Percentiles rank a stretch among this genome's conserved stretches.
Evolutionary conservation across 2,113 vertebrate species (phyloP).

Genomic region (Patagioenas fasciata): DNA sequence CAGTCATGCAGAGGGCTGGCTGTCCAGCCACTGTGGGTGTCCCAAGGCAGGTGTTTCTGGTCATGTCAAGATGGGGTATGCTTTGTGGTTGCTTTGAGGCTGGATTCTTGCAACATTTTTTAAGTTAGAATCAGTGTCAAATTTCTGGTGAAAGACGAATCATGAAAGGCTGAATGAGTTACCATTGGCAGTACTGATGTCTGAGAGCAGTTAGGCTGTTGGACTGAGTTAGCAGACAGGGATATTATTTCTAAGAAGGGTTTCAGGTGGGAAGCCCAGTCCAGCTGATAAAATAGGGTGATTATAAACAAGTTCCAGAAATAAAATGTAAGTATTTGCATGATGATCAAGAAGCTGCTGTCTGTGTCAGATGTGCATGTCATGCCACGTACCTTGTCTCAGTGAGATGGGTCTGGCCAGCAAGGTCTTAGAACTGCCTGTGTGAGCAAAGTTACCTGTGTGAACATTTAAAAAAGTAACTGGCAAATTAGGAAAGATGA

Average conservation of each 20-base stretch:
- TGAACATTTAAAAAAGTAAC: not conserved
- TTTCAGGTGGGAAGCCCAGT: not conserved
- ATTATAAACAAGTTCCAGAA: not conserved
- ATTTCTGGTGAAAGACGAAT: not conserved
- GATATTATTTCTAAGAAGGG: not conserved
- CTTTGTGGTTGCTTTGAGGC: not conserved
- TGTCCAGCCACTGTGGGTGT: not conserved
- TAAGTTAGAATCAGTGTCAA: not conserved
- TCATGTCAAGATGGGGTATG: fast-evolving
- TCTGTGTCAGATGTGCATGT: not conserved
- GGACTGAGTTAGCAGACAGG: not conserved
- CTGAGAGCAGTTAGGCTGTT: not conserved
- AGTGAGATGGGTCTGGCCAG: not conserved
- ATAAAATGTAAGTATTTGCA: not conserved
- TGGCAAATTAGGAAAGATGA: not conserved
- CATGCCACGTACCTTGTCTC: not conserved
- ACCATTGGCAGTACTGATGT: not conserved
- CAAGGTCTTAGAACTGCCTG: not conserved
- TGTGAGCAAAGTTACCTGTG: not conserved
- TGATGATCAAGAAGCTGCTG: not conserved
- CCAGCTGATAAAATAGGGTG: not conserved
- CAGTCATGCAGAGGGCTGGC: fast-evolving
- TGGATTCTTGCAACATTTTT: not conserved
- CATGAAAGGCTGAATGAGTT: not conserved
- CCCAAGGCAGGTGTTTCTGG: not conserved